These are phyloP conservation scores for Speoplatyrhinus poulsoni DNA, from an alignment of 2,113 vertebrate genomes.

Conservation along the genomic window DNA sequence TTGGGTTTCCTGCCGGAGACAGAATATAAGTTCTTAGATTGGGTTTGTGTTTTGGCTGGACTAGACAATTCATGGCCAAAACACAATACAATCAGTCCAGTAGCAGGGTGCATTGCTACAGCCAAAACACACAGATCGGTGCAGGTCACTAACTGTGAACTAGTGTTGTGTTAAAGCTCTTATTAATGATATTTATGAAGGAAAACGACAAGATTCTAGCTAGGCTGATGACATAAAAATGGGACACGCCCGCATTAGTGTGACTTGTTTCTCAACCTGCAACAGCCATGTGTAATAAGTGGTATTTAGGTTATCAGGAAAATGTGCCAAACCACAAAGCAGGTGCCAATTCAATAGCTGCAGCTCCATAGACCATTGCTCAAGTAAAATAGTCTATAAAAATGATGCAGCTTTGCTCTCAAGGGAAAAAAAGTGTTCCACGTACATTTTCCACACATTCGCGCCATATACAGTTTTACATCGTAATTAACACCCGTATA, in stretches of 20 bases:
- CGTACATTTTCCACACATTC: conserved; percentile 32
- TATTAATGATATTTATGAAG: too few species aligned
- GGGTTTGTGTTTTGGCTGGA: background rate
- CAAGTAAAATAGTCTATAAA: conserved; percentile 25
- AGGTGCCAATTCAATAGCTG: too few species aligned
- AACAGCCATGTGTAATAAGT: conserved; percentile 33
- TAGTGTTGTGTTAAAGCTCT: background rate
- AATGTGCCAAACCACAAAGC: conserved; percentile 20
- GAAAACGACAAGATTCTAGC: conserved; percentile 17
- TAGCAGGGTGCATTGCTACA: background rate
- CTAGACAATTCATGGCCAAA: background rate
- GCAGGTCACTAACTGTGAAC: background rate
- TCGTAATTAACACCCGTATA: too few species aligned
- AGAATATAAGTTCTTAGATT: background rate
- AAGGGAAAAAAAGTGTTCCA: conserved; percentile 49
- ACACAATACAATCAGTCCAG: background rate
- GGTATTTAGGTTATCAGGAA: conserved; percentile 38
- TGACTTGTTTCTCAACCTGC: conserved; percentile 57
- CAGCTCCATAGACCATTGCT: conserved; percentile 49
- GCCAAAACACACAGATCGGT: background rate
- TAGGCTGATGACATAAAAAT: conserved; percentile 25
- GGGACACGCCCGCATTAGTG: conserved; percentile 36
- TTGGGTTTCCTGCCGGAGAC: background rate
- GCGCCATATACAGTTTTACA: background rate
- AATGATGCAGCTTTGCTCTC: conserved; percentile 14